Evolutionary conservation across 2,113 vertebrate species (phyloP).

Genomic region (Lampris incognitus): DNA sequence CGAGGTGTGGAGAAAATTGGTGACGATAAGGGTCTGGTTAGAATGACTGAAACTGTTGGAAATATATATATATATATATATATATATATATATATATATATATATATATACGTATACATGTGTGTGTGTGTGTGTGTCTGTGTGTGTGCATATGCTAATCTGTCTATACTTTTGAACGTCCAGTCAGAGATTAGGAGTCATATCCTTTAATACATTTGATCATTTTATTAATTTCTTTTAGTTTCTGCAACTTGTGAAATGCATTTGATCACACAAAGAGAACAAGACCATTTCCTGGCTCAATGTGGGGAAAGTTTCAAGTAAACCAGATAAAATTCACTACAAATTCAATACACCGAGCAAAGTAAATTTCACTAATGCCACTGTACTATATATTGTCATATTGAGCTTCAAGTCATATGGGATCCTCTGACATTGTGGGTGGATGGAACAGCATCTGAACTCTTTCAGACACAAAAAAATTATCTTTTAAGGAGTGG

Average conservation of each 20-base stretch:
- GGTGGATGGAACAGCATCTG: not conserved
- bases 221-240: conserved; percentile 24
- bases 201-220: conserved; percentile 60
- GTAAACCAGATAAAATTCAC: not conserved
- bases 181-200: conserved; percentile 28
- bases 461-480: conserved; percentile 2
- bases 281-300: conserved; percentile 14
- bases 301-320: conserved; percentile 9
- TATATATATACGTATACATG: not conserved
- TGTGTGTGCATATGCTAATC: conserved; percentile 20
- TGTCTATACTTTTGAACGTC: too few relatives aligned
- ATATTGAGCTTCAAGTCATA: too few relatives aligned
- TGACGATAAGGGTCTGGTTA: conserved; percentile 20
- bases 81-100: not conserved
- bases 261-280: conserved; percentile 48
- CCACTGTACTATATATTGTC: too few relatives aligned
- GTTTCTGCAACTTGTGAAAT: conserved; percentile 37
- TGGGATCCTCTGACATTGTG: not conserved
- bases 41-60: conserved; percentile 31
- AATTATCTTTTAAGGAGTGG: conserved; percentile 10
- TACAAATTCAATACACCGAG: not conserved
- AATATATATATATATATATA: not conserved
- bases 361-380: too few relatives aligned
- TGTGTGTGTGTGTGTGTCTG: conserved; percentile 7
- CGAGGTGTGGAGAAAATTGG: conserved; percentile 54